Base-by-base conservation (phyloP, 2,797 vertebrate species). In the Sitta carolinensis region DNA sequence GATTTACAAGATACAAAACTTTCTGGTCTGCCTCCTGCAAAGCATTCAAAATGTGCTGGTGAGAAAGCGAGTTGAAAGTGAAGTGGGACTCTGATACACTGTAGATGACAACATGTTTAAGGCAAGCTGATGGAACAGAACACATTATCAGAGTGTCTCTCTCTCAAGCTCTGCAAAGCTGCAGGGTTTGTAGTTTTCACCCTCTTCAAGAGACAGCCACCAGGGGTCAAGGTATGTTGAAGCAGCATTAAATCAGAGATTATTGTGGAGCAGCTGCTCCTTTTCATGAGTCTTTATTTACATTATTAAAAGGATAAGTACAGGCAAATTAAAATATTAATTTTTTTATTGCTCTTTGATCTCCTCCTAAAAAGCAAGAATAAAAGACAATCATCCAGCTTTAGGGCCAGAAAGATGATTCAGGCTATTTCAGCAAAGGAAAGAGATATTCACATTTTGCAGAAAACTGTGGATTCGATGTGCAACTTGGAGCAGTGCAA, bases 341-440 rank as follows among this genome's bases (percentile, higher is more conserved):
- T 25, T 90, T 90, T 91, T 92, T 78, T 76, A 70, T 51, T 63
- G 29, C 36, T 86, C 68, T 95, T 90, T 91, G 48, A 90, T 87
- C 59, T 93, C 29, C 29, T 73, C 27, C 66, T 84, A 59, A 83
- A 92, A 89, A 63, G 20, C 11, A 80, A 76, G 67, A 72, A n/a
- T 68, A 79, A 81, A 91, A 75, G 57, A 40, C 38, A 84, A 30
- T 63, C 36, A 75, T 73, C 27, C 25, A 30, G 17, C 17, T 67
- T 67, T 70, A 50, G 57, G 83, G 59, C 23, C n/a, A 94, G 29
- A 87, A 90, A 50, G 38, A 42, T 1, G 1, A 45, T 40, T 52
- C 38, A 66, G 23, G 14, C 12, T 76, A 10, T 69, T 82, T 73
- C 40, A 50, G 52, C 76, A 89, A 32, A 73, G 25, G 21, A 84